Conservation (phyloP, 2,888 invertebrate genomes). For the Synanthedon vespiformis region DNA sequence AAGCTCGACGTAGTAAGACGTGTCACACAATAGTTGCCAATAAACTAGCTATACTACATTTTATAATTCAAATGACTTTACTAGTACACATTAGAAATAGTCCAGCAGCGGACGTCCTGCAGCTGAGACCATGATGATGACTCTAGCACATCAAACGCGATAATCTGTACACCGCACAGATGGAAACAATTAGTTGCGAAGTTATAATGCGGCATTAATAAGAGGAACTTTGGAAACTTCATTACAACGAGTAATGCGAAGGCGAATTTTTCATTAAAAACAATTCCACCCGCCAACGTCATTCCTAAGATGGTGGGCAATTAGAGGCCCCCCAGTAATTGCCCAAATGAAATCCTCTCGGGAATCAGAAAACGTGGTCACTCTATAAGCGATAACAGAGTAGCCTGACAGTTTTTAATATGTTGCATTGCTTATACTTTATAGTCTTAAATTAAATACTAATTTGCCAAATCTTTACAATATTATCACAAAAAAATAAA, state of each 20-base stretch:
- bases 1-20: too few relatives aligned
- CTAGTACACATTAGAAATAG: too few relatives aligned
- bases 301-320: constrained; percentile 39
- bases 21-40: not conserved
- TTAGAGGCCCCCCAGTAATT: constrained; percentile 36
- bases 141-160: too few relatives aligned
- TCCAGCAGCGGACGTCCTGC: too few relatives aligned
- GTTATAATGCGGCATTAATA: not conserved
- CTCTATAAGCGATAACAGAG: not conserved
- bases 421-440: too few relatives aligned
- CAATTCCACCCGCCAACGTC: constrained; percentile 33
- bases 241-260: constrained; percentile 5
- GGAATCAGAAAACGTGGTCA: not conserved
- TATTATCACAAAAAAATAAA: too few relatives aligned
- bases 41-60: not conserved
- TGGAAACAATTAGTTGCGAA: not conserved
- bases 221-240: constrained; percentile 8
- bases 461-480: too few relatives aligned
- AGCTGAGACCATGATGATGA: too few relatives aligned
- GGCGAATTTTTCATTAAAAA: constrained; percentile 45
- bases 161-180: too few relatives aligned
- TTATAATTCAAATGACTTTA: too few relatives aligned
- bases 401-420: too few relatives aligned
- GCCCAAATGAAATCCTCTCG: constrained; percentile 27
- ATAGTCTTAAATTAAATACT: too few relatives aligned